Base-by-base conservation (phyloP, 1,140 invertebrate species). In the Aradophagus sp. region DNA sequence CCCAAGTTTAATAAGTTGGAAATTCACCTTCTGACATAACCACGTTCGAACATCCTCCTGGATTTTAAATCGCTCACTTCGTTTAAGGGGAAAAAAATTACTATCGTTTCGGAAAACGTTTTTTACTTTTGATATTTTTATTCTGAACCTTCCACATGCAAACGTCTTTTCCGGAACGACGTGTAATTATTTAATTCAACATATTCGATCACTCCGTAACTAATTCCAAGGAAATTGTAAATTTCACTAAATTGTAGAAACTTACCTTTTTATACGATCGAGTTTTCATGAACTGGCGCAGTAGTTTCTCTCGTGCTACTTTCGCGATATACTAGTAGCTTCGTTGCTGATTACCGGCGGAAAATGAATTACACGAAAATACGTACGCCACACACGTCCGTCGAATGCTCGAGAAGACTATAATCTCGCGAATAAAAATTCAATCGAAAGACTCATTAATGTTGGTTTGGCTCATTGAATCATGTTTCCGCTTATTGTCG, bases 391-490 rank as follows among this genome's bases (percentile, higher is more conserved):
- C 0, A 35, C 50, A 69, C 56, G 65, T 69, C 13, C 26, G 41
- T 5, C 19, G 31, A 41, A 44, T 12, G 45, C 20, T 56, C 42
- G 13, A 52, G 31, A 53, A 59, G 29, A 47, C 53, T 13, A 35
- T 48, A 66, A 48, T 66, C 13, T 56, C 20, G 20, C 16, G 14
- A 66, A 66, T 55, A 66, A 68, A 52, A 68, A 59, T 56, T 42
- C 63, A 52, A 59, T 58, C 32, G 23, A 38, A 32, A 32, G 12
- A 56, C 38, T 66, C 55, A 61, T 61, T 69, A 55, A 48, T 47
- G 45, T 23, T 52, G 63, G 35, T 67, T 56, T 32, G 15, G 26
- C 32, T 36, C 32, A 35, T 31, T 68, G 44, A 12, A 55, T 42
- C 29, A 31, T 42, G 48, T 55, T 55, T 65, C 26, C 27, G 35